phyloP scores from a whole-genome alignment of 2,113 vertebrate species.

The Tachysurus fulvidraco region DNA sequence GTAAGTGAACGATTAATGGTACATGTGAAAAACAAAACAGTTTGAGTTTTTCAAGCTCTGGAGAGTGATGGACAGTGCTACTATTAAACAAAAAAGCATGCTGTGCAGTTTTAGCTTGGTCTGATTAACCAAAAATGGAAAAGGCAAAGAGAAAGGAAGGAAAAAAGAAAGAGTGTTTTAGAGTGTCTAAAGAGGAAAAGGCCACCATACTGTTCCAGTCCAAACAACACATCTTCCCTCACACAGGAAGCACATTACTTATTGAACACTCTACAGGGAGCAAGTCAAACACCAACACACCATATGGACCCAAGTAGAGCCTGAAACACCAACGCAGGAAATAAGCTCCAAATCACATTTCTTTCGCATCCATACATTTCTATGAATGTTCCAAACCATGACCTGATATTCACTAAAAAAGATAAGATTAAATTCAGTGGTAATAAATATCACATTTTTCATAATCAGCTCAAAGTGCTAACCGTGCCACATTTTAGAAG shows the following conservation, averaged over 20 bases:
- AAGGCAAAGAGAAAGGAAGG: neutral
- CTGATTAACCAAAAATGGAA: neutral
- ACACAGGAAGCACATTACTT: constrained; percentile 24
- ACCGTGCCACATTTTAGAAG: neutral
- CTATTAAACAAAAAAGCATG: neutral
- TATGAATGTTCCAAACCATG: neutral
- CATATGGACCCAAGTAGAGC: constrained; percentile 32
- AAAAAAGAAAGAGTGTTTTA: neutral
- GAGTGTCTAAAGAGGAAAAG: constrained; percentile 3
- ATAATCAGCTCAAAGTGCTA: neutral
- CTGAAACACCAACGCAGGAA: neutral
- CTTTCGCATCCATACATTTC: neutral
- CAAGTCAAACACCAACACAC: constrained; percentile 15
- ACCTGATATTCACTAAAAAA: neutral
- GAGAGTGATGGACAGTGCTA: neutral
- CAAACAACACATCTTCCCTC: constrained; percentile 28
- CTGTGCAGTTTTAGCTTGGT: neutral
- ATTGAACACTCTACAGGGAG: constrained; percentile 35
- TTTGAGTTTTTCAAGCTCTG: constrained; percentile 8
- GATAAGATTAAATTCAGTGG: neutral
- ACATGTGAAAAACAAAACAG: neutral
- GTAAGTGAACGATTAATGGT: constrained; percentile 26
- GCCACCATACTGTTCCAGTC: constrained; percentile 29
- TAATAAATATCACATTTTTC: neutral
- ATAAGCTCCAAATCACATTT: neutral